Evolutionary conservation across 1,140 invertebrate species (phyloP), one percentile per base, ranked within the genome.

Genomic region (Drosophila rhopaloa): DNA sequence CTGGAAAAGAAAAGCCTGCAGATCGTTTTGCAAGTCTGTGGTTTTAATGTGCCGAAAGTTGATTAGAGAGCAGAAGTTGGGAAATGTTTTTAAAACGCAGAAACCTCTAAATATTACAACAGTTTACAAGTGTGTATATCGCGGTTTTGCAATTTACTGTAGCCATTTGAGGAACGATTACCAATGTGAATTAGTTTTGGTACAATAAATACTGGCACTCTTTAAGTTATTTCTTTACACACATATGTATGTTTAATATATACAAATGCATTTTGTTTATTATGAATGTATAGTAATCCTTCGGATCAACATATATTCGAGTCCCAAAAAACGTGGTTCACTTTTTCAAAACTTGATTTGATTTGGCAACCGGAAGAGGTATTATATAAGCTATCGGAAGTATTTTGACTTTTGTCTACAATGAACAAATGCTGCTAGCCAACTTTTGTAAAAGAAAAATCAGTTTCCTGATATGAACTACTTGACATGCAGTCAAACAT

Each of bases 341-440:
- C 37, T 41, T 62, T 19, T 13, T 35, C 13, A 13, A 54, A 11
- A 32, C 58, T 10, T n/a, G 58, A 9, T 40, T 29, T n/a, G 5
- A 10, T 5, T n/a, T 10, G 53, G 8, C 1, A 62, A 7, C 60
- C n/a, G 60, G 60, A 62, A 62, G 59, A 8, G 35, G 13, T 32
- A 29, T 50, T 50, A 50, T 50, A n/a, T 19, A 40, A 11, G 35
- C 24, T 8, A 41, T 5, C 55, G 59, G 59, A 62, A 59, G 60
- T 62, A 11, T 11, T 35, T 35, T 16, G 9, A 16, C n/a, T 11
- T 37, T 29, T 37, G 10, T 51, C n/a, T 50, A 32, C n/a, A 27
- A 47, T n/a, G 1, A n/a, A n/a, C 38, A 40, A 40, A 5, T n/a
- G 38, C 5, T 40, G 11, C 5, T 10, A 10, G 5, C 13, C 19